These are phyloP conservation scores for Chiroxiphia lanceolata DNA, from an alignment of 2,797 vertebrate species.

Conservation along the genomic window DNA sequence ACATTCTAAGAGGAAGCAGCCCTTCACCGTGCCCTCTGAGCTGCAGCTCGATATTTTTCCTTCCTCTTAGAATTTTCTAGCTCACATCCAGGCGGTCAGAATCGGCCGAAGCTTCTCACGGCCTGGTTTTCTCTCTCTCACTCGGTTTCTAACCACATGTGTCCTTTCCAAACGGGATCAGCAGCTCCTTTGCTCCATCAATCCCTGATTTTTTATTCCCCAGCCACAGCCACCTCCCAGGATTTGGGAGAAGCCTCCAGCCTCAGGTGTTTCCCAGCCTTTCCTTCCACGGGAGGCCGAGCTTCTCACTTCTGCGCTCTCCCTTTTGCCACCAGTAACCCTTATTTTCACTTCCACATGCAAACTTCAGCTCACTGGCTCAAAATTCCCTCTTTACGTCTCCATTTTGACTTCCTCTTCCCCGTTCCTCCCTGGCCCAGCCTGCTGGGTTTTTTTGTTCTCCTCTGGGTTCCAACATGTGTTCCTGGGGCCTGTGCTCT, in stretches of 20 bases:
- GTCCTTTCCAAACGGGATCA: background rate
- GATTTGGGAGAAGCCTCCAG: background rate
- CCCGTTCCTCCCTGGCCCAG: background rate
- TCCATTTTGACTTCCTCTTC: constrained; percentile 59
- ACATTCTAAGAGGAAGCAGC: constrained; percentile 43
- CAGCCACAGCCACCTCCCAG: background rate
- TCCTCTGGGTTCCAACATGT: background rate
- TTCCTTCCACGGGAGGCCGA: background rate
- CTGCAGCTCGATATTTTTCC: constrained; percentile 14
- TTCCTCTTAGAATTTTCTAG: constrained; percentile 36
- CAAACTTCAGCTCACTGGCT: constrained; percentile 37
- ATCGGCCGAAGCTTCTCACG: background rate
- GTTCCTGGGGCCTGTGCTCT: background rate
- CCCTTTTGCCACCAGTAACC: background rate
- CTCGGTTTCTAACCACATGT: background rate
- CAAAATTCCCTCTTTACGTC: constrained; percentile 55
- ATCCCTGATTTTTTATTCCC: background rate
- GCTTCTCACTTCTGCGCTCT: background rate
- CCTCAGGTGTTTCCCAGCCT: background rate
- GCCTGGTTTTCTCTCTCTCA: background rate
- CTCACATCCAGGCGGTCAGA: background rate
- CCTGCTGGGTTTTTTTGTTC: constrained; percentile 21
- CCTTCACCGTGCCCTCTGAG: background rate
- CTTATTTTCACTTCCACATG: constrained; percentile 71
- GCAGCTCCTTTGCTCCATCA: background rate